These are phyloP conservation scores for Lasiurus borealis DNA, from an alignment of 2,113 vertebrate species.

Conservation along the genomic window DNA sequence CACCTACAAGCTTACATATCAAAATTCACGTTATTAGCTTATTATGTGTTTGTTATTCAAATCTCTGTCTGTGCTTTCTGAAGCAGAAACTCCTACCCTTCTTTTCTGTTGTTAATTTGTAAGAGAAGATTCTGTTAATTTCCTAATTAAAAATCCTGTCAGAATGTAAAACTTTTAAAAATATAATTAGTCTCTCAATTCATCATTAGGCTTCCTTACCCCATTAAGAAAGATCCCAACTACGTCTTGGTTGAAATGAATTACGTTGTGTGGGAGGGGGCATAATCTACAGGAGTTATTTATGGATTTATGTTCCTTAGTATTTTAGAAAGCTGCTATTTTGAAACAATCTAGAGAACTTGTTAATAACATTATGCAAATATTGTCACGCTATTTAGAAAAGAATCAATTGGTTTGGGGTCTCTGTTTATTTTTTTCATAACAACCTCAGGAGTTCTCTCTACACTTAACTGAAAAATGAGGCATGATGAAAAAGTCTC, in stretches of 20 bases:
- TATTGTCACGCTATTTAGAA: not conserved
- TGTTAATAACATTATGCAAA: not conserved
- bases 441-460: constrained; percentile 20
- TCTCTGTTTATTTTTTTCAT: not conserved
- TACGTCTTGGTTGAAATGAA: not conserved
- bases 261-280: not conserved
- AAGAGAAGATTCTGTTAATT: not conserved
- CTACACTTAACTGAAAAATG: not conserved
- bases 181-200: not conserved
- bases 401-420: not conserved
- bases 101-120: not conserved
- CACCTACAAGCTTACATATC: not conserved
- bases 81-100: not conserved
- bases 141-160: not conserved
- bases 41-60: not conserved
- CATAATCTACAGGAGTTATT: not conserved
- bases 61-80: not conserved
- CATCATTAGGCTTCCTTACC: not conserved
- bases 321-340: not conserved
- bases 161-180: not conserved
- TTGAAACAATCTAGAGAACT: not conserved
- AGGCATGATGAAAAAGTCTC: not conserved
- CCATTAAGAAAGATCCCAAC: not conserved
- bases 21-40: not conserved
- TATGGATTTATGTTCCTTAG: not conserved